A percentile compares a stretch with the other conserved stretches of the same genome.
phyloP scores from a whole-genome alignment of 2,888 invertebrate species.

The Cryptocephalus moraei region DNA sequence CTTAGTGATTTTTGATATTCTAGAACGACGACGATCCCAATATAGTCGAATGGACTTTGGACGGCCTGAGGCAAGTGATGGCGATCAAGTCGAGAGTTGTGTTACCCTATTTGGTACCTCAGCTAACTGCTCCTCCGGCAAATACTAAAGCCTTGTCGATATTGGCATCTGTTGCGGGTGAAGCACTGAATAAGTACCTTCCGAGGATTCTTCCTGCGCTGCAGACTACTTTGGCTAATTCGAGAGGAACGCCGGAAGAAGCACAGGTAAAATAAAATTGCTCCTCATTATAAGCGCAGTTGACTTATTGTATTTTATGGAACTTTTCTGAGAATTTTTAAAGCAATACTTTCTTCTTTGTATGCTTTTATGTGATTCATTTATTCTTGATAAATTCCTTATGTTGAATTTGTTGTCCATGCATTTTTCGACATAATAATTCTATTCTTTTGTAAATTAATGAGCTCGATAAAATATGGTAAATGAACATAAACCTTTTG shows the following conservation, averaged over 20 bases:
- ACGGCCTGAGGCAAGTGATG: slow-evolving; percentile 95
- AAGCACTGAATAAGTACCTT: slow-evolving; percentile 82
- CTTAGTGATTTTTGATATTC: slow-evolving; percentile 12
- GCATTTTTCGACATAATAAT: neutral
- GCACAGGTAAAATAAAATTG: slow-evolving; percentile 20
- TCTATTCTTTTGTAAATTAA: neutral
- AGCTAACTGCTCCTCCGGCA: slow-evolving; percentile 78
- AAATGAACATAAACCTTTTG: too few relatives aligned
- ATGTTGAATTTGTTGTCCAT: too few relatives aligned
- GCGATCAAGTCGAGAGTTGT: slow-evolving; percentile 92
- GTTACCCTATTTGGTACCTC: slow-evolving; percentile 91
- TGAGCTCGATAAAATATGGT: too few relatives aligned
- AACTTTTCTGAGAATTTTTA: too few relatives aligned
- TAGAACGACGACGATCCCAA: slow-evolving; percentile 68
- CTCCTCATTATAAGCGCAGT: too few relatives aligned
- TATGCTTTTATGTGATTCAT: too few relatives aligned
- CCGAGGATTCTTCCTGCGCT: slow-evolving; percentile 88
- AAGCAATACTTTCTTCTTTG: too few relatives aligned
- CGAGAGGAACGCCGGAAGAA: slow-evolving; percentile 46
- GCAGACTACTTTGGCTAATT: slow-evolving; percentile 60
- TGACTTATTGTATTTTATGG: too few relatives aligned
- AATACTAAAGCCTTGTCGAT: slow-evolving; percentile 92
- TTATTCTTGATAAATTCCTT: too few relatives aligned
- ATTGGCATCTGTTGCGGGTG: slow-evolving; percentile 89
- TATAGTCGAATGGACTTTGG: slow-evolving; percentile 81